Conservation (phyloP, 2,888 invertebrate genomes). For the Troilus luridus region DNA sequence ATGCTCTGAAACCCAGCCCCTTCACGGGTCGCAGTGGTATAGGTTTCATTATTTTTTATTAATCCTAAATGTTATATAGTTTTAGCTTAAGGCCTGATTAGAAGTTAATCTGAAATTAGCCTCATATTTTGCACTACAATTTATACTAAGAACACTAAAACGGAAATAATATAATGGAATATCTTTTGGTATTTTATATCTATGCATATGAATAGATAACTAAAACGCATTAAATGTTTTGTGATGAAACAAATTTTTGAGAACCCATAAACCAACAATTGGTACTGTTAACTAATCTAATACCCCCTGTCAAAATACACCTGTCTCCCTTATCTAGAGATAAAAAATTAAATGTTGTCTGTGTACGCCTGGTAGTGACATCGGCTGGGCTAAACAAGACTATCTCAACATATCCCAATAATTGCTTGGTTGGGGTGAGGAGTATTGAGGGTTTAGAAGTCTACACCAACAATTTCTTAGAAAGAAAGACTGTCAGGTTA, state of each 20-base stretch:
- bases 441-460: neutral
- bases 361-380: neutral
- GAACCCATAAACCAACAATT: neutral
- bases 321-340: neutral
- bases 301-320: constrained; percentile 7
- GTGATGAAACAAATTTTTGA: neutral
- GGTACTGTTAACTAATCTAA: neutral
- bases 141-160: no score
- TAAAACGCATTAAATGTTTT: neutral
- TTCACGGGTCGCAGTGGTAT: no score
- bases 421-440: neutral
- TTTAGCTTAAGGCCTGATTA: no score
- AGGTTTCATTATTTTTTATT: no score
- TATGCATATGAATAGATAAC: neutral
- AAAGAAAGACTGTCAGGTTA: no score
- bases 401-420: neutral
- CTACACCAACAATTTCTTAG: no score
- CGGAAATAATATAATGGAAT: no score
- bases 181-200: no score
- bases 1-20: no score
- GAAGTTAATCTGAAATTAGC: no score
- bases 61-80: no score
- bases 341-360: constrained; percentile 7
- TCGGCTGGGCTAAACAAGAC: neutral
- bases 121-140: no score